These are phyloP conservation scores for Plutomurus gul DNA, from an alignment of 1,140 invertebrate species.

Conservation along the genomic window DNA sequence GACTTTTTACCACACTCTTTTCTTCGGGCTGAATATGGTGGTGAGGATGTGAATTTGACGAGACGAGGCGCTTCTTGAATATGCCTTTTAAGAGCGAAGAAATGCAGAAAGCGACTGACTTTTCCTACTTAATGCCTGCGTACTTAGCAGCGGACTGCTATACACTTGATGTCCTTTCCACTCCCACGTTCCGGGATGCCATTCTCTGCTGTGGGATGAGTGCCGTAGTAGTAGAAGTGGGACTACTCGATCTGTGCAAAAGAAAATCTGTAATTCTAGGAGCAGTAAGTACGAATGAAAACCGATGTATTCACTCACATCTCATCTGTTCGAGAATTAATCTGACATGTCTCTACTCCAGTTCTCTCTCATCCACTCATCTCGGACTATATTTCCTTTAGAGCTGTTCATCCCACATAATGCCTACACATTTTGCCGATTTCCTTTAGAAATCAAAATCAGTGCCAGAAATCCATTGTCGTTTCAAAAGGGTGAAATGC, in stretches of 20 bases:
- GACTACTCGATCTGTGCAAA: background rate
- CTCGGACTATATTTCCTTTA: background rate
- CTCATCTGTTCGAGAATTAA: conserved; percentile 10
- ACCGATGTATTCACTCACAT: background rate
- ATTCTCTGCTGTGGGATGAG: background rate
- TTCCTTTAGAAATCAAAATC: conserved; percentile 28
- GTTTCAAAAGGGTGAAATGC: background rate
- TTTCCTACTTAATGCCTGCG: background rate
- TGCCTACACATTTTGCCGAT: background rate
- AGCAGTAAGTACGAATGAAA: background rate
- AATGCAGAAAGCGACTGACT: background rate
- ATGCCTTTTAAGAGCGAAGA: background rate
- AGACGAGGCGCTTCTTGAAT: background rate
- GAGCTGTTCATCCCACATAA: background rate
- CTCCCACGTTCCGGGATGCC: background rate
- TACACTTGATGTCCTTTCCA: no score
- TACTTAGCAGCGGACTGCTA: no score
- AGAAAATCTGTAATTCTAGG: background rate
- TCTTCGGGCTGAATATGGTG: background rate
- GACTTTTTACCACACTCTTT: background rate
- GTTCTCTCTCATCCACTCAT: background rate
- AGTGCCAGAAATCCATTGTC: background rate
- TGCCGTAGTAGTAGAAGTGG: background rate
- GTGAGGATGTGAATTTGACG: background rate
- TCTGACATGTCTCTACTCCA: background rate